Evolutionary conservation across 2,888 invertebrate genomes (phyloP), one percentile per base, ranked within the genome.

Genomic region (Drosophila meridiana): DNA sequence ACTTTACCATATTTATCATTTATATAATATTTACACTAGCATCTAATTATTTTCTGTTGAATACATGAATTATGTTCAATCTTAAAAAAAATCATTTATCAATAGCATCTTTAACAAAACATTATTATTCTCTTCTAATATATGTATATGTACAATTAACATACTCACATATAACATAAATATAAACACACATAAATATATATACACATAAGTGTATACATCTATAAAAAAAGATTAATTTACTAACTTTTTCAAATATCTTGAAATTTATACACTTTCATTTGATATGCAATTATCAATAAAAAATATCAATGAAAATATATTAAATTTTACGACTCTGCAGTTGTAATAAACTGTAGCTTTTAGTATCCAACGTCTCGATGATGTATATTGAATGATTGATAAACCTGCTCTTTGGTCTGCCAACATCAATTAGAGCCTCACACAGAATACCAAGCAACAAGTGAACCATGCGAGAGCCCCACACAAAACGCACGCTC

Each of bases 391-490:
- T 67, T 64, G 59, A 81, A 58, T 38, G 53, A 68, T 69, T 78
- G 67, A 87, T 87, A 79, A 76, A 71, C 70, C 50, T 60, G 69
- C 59, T 85, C 56, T 68, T 68, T 8, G 61, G 63, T 68, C 52
- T 53, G 56, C 66, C 75, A 66, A 75, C 58, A 62, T 48, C 66
- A 85, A 82, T 83, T 82, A 82, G 58, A 63, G 52, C 28, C 63
- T 55, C 47, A 8, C 52, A 43, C 30, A 43, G 36, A 26, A 64
- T 42, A 26, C 43, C 28, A 45, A 71, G 82, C 82, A 79, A 80
- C 82, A 83, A 80, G 86, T 84, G 72, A 66, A 66, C 28, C 48
- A 53, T 59, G 65, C 63, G 38, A 71, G 59, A 55, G 69, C 57
- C 40, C 48, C 57, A 50, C 50, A 47, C 53, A 78, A 79, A 76